Base-by-base conservation (phyloP, 1,140 invertebrate genomes). In the Agrilus planipennis region DNA sequence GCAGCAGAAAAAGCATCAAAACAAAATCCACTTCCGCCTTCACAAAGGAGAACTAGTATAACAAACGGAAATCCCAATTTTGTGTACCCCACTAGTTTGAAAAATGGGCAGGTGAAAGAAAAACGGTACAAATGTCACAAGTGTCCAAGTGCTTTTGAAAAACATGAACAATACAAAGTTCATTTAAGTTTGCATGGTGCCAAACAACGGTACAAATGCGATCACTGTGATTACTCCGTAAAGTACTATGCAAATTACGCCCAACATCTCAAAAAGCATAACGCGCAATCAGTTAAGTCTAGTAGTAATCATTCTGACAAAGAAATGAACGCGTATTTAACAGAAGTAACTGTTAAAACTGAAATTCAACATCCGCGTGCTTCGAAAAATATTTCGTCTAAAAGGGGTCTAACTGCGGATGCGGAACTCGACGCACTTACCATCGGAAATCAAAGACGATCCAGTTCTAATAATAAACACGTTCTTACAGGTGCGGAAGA, bases 141-240 rank as follows among this genome's bases (percentile, higher is more conserved):
- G 64, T 91, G 88, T 60, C 87, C 88, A 0, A 88, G 85, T 14
- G 82, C 83, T 0, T 90, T 89, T 62, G 83, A 87, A 52, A 89
- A 90, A 61, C 67, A 79, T 22, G 79, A 84, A 50, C 84, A 89
- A 56, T 90, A 86, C 56, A 79, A 83, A 53, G 74, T 85, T 11
- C 89, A 91, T 62, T 62, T 87, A 44, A 77, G 77, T 4, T 61
- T 91, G 2, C 89, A 92, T 57, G 86, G 86, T 5, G 81, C 84
- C 0, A 79, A 81, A 46, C 83, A 88, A 59, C 73, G 79, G 43
- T 89, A 86, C 60, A 79, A 76, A 42, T 92, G 89, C 64, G 76
- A 83, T 43, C 72, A 76, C 4, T 92, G 89, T 60, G 87, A 91
- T 62, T 92, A 91, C 61, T 84, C 85, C 1, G 87, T 90, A 0